Percentiles rank a stretch among this genome's conserved stretches.
Conservation (phyloP, 2,888 invertebrate species). For the Theretra japonica region DNA sequence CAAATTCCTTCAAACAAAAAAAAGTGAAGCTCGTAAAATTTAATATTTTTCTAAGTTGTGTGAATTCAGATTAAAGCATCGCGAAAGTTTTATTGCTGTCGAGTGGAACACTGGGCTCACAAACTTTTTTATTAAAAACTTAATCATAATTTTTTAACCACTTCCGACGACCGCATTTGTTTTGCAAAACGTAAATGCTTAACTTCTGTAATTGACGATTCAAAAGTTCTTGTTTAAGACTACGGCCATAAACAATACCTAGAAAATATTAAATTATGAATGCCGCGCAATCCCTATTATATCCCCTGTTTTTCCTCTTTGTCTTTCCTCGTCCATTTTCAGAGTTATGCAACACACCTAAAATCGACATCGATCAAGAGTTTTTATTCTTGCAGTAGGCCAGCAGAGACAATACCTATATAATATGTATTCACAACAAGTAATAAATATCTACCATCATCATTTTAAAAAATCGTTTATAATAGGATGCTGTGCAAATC, state of each 20-base stretch:
- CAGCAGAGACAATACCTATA: too few relatives aligned
- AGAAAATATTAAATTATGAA: not conserved
- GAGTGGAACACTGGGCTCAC: not conserved
- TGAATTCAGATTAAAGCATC: not conserved
- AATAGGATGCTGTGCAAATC: too few relatives aligned
- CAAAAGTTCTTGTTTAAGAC: not conserved
- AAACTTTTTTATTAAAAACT: not conserved
- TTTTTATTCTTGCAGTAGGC: too few relatives aligned
- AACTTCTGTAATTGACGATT: slow-evolving; percentile 2
- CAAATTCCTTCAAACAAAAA: too few relatives aligned
- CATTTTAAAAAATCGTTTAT: too few relatives aligned
- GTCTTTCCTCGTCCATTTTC: too few relatives aligned
- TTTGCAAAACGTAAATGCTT: not conserved
- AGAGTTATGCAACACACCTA: too few relatives aligned
- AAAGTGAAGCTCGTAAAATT: not conserved
- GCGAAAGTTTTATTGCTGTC: not conserved
- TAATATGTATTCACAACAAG: too few relatives aligned
- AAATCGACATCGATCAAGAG: too few relatives aligned
- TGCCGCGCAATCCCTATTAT: too few relatives aligned
- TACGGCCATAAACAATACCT: not conserved
- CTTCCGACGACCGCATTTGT: not conserved
- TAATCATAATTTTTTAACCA: not conserved
- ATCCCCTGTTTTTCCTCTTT: too few relatives aligned
- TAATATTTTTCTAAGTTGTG: not conserved
- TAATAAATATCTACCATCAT: too few relatives aligned